Conservation (phyloP, 2,888 invertebrate genomes). For the Agonum fuliginosum region DNA sequence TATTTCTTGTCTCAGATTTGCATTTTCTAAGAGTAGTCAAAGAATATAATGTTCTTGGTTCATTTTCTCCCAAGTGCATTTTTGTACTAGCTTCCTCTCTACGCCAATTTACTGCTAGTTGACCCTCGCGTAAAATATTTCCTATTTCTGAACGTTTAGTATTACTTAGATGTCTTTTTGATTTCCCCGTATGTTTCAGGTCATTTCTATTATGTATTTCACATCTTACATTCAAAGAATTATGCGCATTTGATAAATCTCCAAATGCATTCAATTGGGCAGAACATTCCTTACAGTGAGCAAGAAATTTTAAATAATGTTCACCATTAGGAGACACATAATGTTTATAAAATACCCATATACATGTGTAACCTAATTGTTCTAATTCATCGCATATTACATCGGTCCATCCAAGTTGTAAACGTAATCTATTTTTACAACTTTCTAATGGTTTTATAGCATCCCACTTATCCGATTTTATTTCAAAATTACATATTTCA, state of each 20-base stretch:
- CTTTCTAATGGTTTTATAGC: not conserved
- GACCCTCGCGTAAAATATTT: not conserved
- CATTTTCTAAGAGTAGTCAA: not conserved
- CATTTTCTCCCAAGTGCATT: not conserved
- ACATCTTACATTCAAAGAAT: not conserved
- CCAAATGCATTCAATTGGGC: not conserved
- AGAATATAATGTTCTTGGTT: slow-evolving; percentile 1
- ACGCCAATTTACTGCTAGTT: slow-evolving; percentile 14
- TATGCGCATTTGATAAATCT: not conserved
- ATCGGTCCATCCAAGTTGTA: slow-evolving; percentile 14
- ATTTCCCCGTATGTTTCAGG: not conserved
- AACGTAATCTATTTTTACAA: not conserved
- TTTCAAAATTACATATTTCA: not conserved
- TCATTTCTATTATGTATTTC: not conserved
- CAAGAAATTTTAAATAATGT: not conserved
- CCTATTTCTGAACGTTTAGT: not conserved
- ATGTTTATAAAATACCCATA: slow-evolving; percentile 12
- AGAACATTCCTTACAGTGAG: not conserved
- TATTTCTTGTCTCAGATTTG: not conserved
- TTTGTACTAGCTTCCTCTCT: not conserved
- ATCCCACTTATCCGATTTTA: not conserved
- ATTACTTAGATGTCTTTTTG: not conserved
- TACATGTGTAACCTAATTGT: not conserved
- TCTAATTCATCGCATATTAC: not conserved
- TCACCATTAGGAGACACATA: not conserved